A percentile compares a stretch with the other conserved stretches of the same genome.
These are phyloP conservation scores for Typhlomys cinereus DNA, from an alignment of 2,113 vertebrate species.

Conservation along the genomic window DNA sequence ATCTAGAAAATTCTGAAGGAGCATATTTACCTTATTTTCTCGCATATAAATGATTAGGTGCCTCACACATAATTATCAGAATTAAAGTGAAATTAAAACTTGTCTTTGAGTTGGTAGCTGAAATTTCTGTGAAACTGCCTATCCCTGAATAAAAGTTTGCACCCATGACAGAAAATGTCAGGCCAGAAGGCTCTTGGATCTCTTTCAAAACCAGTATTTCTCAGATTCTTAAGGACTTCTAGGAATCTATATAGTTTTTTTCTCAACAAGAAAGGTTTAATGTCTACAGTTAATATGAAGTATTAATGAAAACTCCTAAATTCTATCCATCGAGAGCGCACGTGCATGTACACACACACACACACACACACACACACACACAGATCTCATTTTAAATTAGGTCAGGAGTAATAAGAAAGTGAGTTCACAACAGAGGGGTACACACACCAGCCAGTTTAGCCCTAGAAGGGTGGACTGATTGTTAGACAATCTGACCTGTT, in stretches of 20 bases:
- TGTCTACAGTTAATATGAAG: not conserved
- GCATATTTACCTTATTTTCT: not conserved
- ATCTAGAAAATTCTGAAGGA: not conserved
- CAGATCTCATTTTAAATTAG: not conserved
- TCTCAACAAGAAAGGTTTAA: not conserved
- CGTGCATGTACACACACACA: not conserved
- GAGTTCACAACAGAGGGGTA: too few relatives aligned
- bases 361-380: too few relatives aligned
- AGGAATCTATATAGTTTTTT: not conserved
- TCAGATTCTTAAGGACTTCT: not conserved
- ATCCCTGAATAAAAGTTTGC: not conserved
- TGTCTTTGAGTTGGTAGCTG: not conserved
- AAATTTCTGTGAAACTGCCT: not conserved
- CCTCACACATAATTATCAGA: not conserved
- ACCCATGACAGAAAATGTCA: not conserved
- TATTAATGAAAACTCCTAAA: not conserved
- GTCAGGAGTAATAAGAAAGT: not conserved
- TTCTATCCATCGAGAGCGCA: not conserved
- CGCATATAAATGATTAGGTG: not conserved
- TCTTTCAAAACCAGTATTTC: constrained; percentile 5
- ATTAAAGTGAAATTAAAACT: not conserved
- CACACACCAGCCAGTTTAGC: not conserved
- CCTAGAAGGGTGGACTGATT: not conserved
- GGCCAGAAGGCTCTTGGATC: not conserved
- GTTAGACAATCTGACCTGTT: not conserved